Base-by-base conservation (phyloP, 2,797 vertebrate species). In the Sebastiscus tertius region DNA sequence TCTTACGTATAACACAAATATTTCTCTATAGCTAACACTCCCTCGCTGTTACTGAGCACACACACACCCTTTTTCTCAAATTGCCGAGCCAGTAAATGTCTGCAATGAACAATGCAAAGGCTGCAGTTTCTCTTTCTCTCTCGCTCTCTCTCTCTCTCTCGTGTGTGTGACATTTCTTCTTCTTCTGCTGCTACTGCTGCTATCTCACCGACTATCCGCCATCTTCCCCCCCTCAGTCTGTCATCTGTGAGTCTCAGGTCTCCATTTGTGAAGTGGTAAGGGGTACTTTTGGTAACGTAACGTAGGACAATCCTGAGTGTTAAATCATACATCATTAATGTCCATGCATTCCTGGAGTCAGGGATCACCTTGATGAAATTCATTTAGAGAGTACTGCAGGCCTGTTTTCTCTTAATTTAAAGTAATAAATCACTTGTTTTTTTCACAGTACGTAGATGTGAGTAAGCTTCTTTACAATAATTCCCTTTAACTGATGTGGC, bases 71-170 rank as follows among this genome's bases (percentile, higher is more conserved):
- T 89, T 84, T 86, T 73, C 75, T 92, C 61, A 54, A 82, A 87
- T 84, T 68, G 82, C 87, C 72, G 77, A 90, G 87, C 92, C 93
- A 94, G 89, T 89, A 94, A 93, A 92, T 93, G 95, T 96, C 95
- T 96, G 96, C 96, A 96, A 96, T 96, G 95, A 96, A 96, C 95
- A 95, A 95, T 87, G 83, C 93, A 86, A 94, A 91, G 84, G 90
- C 93, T 89, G 89, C 92, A 85, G 82, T 87, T 76, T 91, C 75
- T 85, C 88, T 94, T 54, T 88, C 77, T 91, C 87, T 92, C 70
- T 85, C 56, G 71, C 24, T 81, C 65, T 89, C 61, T 83, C 64
- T 67, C 72, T 64, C 75, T 90, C 54, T 91, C 75, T 84, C 86
- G 71, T 79, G 61, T 79, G 68, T 89, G 82, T 91, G 65, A 81